These are phyloP conservation scores for Lophotis ruficrista DNA, from an alignment of 2,113 vertebrate genomes.

Conservation along the genomic window DNA sequence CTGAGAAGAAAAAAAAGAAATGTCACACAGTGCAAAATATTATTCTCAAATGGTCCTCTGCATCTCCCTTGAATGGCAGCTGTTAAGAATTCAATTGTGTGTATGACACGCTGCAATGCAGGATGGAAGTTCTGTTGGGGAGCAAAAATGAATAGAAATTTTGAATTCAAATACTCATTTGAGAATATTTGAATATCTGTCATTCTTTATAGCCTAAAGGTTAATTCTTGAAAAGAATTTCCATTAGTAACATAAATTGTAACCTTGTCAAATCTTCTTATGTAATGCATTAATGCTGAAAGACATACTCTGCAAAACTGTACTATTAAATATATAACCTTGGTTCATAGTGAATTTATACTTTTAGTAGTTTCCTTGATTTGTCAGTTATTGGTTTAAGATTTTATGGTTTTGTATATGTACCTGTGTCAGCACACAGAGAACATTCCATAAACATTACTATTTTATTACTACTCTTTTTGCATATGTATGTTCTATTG, in stretches of 20 bases:
- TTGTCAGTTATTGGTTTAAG: conserved; percentile 33
- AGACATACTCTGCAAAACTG: conserved; percentile 41
- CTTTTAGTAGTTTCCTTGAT: conserved; percentile 19
- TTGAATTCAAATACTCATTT: conserved; percentile 77
- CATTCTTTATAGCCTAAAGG: conserved; percentile 75
- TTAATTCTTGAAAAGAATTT: conserved; percentile 81
- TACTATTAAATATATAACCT: conserved; percentile 51
- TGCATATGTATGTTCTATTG: not conserved
- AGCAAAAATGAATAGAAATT: conserved; percentile 73
- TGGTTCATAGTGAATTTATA: conserved; percentile 32
- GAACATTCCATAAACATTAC: not conserved
- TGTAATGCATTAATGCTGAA: conserved; percentile 55
- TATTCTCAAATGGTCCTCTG: conserved; percentile 86
- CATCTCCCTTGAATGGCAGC: conserved; percentile 80
- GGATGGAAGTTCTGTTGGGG: conserved; percentile 69
- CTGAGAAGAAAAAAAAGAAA: conserved; percentile 85
- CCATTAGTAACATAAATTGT: conserved; percentile 78
- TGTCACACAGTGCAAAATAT: conserved; percentile 89
- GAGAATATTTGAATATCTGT: conserved; percentile 78
- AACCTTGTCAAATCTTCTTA: conserved; percentile 80
- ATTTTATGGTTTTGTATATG: not conserved
- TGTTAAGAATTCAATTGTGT: conserved; percentile 79
- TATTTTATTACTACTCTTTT: not conserved
- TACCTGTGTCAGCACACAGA: not conserved
- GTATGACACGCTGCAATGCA: conserved; percentile 69